A percentile compares a stretch with the other conserved stretches of the same genome.
These are phyloP conservation scores for Scolopax mira DNA, from an alignment of 2,113 vertebrate species.

Conservation along the genomic window DNA sequence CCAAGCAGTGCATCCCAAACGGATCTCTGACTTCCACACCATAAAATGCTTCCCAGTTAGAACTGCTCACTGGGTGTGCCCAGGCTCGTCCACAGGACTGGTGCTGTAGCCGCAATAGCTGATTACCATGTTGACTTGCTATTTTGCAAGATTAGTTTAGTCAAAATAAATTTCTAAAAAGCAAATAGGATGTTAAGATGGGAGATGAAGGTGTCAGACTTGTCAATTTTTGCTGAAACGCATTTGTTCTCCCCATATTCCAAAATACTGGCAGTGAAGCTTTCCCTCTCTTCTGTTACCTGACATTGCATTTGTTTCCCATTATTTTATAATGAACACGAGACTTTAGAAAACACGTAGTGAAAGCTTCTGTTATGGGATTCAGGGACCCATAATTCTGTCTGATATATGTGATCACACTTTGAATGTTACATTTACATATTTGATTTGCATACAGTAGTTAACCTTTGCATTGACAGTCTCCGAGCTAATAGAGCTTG, in stretches of 20 bases:
- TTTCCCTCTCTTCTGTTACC: neutral
- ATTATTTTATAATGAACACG: neutral
- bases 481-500: neutral
- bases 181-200: neutral
- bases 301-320: slow-evolving; percentile 4
- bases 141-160: neutral
- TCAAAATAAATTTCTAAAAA: neutral
- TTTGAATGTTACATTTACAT: slow-evolving; percentile 67
- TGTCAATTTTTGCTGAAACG: neutral
- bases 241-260: rapidly evolving
- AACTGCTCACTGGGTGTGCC: neutral
- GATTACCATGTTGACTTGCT: neutral
- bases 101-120: neutral
- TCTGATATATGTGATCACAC: slow-evolving; percentile 33
- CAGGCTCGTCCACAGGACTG: neutral
- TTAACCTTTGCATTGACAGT: slow-evolving; percentile 51
- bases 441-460: slow-evolving; percentile 57
- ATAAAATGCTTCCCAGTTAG: neutral
- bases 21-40: neutral
- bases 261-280: neutral
- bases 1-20: neutral
- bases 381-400: slow-evolving; percentile 17
- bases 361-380: neutral
- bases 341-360: slow-evolving; percentile 25
- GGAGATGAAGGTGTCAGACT: neutral